phyloP scores from a whole-genome alignment of 2,888 invertebrate genomes.

The Lepidonotus clava region DNA sequence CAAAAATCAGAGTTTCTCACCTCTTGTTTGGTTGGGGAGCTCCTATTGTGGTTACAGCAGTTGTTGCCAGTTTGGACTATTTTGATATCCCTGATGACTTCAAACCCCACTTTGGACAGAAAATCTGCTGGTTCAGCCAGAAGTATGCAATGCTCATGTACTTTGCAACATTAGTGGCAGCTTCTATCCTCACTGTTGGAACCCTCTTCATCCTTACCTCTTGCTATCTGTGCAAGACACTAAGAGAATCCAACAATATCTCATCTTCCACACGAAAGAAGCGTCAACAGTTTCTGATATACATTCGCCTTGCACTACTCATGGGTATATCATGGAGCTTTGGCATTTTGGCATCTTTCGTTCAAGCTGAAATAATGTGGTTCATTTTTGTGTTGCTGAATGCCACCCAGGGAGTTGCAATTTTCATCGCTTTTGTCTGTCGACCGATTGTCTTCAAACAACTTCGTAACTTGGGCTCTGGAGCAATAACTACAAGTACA shows the following conservation, averaged over 20 bases:
- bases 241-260: neutral
- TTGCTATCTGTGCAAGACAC: neutral
- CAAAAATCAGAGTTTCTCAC: neutral
- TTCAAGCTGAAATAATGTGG: neutral
- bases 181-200: neutral
- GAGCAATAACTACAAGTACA: neutral
- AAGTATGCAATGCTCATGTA: neutral
- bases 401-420: neutral
- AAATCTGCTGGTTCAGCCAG: neutral
- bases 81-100: neutral
- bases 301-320: neutral
- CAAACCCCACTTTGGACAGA: neutral
- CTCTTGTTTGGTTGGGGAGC: neutral
- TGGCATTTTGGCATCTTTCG: neutral
- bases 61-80: neutral
- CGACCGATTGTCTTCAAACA: neutral
- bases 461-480: neutral
- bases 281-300: neutral
- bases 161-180: neutral
- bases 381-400: neutral
- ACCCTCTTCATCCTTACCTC: neutral
- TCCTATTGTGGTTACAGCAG: neutral
- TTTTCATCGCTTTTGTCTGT: neutral
- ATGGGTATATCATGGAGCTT: neutral
- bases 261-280: neutral